phyloP scores from a whole-genome alignment of 2,113 vertebrate species.

The Rattus norvegicus region GRCr8 NC_086034.1:82713001-82713500 shows the following conservation, averaged over 20 bases:
- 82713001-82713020: neutral
- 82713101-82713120: neutral
- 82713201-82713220: neutral
- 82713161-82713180: neutral
- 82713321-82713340: neutral
- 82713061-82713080: slow-evolving; percentile 56
- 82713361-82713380: neutral
- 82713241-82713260: no score
- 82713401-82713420: neutral
- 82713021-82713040: slow-evolving; percentile 74
- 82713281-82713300: neutral
- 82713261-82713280: neutral
- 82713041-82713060: slow-evolving; percentile 73
- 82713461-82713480: fast-evolving
- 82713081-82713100: slow-evolving; percentile 58
- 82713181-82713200: neutral
- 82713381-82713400: no score
- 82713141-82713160: neutral
- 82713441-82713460: no score
- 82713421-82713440: neutral
- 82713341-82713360: neutral
- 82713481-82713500: neutral
- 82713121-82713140: no score
- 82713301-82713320: no score
- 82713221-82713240: neutral